Evolutionary conservation across 2,113 vertebrate genomes (phyloP).

Genomic region (Falcunculus frontatus): DNA sequence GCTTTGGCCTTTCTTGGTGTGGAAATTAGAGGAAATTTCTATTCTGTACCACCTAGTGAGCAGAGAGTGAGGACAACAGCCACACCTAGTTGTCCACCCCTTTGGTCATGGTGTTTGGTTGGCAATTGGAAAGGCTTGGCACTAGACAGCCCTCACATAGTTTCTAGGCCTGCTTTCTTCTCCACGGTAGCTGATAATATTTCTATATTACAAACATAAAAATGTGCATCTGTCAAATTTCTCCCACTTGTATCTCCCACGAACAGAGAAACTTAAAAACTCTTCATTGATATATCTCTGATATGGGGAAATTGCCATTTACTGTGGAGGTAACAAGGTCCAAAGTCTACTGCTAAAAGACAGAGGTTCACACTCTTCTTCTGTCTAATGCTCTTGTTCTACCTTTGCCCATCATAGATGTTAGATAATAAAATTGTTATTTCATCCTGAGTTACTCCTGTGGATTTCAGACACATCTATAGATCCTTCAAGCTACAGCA

Average conservation of each 20-base stretch:
- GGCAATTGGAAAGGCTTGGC: not conserved
- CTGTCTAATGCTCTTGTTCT: not conserved
- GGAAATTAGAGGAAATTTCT: not conserved
- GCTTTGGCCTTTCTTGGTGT: not conserved
- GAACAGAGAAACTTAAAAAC: not conserved
- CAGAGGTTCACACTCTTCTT: not conserved
- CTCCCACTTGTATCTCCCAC: not conserved
- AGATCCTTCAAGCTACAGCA: not conserved
- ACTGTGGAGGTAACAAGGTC: not conserved
- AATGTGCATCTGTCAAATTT: not conserved
- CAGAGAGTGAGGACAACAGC: not conserved
- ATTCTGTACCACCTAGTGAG: not conserved
- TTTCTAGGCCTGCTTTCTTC: not conserved
- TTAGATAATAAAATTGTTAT: not conserved
- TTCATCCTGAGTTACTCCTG: not conserved
- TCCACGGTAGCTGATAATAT: not conserved
- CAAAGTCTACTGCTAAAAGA: not conserved
- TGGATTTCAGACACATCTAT: not conserved
- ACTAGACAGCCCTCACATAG: not conserved
- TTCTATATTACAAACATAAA: not conserved
- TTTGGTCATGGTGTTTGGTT: not conserved
- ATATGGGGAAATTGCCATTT: not conserved
- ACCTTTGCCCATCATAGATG: not conserved
- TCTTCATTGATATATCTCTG: not conserved
- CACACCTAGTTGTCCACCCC: not conserved